These are phyloP conservation scores for Pseudonaja textilis DNA, from an alignment of 2,113 vertebrate species.

Conservation along the genomic window DNA sequence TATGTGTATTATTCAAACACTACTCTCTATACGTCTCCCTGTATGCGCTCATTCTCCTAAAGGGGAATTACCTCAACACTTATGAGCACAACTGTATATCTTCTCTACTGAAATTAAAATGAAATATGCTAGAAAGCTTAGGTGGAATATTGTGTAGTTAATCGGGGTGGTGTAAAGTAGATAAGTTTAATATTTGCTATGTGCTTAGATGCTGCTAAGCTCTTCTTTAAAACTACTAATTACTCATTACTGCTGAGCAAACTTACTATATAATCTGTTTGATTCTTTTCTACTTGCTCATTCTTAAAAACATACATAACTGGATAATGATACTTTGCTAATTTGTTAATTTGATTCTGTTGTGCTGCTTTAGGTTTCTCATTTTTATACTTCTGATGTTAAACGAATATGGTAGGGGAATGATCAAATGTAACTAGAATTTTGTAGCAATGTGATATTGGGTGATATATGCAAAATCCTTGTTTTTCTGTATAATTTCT, in stretches of 20 bases:
- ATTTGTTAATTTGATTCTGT: not conserved
- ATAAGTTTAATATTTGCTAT: not conserved
- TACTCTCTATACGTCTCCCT: no score
- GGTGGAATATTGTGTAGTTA: slow-evolving; percentile 35
- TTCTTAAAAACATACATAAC: not conserved
- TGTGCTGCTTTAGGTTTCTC: not conserved
- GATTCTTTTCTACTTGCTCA: not conserved
- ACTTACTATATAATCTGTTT: not conserved
- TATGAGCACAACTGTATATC: not conserved
- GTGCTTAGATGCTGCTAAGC: not conserved
- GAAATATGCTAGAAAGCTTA: slow-evolving; percentile 39
- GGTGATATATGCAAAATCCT: slow-evolving; percentile 48
- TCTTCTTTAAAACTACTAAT: not conserved
- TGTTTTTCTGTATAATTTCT: not conserved
- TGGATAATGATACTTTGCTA: not conserved
- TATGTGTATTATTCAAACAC: no score
- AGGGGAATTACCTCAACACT: no score
- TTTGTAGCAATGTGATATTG: not conserved
- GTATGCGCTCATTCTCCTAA: no score
- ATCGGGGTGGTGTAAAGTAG: not conserved
- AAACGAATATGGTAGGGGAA: not conserved
- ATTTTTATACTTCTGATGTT: not conserved
- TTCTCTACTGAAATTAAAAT: slow-evolving; percentile 1
- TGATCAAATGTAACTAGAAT: not conserved
- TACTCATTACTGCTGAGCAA: not conserved